Evolutionary conservation across 2,888 invertebrate species (phyloP), one percentile per base, ranked within the genome.

Genomic region (Cryptocephalus primarius): DNA sequence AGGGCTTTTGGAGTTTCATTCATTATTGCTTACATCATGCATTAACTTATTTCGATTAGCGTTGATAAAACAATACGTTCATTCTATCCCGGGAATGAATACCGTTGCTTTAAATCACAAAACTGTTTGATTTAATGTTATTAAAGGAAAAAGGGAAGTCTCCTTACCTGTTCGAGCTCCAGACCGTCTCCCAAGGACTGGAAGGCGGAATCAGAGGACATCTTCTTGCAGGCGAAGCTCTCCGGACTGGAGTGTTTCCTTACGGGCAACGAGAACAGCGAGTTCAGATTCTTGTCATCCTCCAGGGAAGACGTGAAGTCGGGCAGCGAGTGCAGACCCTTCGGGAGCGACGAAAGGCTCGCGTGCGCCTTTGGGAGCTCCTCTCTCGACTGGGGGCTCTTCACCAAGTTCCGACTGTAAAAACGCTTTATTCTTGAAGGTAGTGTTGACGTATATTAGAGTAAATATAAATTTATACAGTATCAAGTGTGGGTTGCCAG

Each of bases 171-270:
- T 50, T 68, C 67, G 44, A 69, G 49, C 54, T 68, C 69, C 12
- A 69, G 54, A 22, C 67, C 68, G 49, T 67, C 68, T 32, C 68
- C 63, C 64, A 69, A 53, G 61, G 73, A 62, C 70, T 77, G 59
- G 72, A 73, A 55, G 4, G 69, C 78, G 22, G 79, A 76, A 60
- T 79, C 79, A 63, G 78, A 78, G 53, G 67, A 69, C 65, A 67
- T 67, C 55, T 66, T 68, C 32, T 49, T 61, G 52, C 55, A 67
- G 55, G 76, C 75, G 48, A 76, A 76, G 61, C 76, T 77, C 60
- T 78, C 78, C 51, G 75, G 75, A 48, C 76, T 77, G 53, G 75
- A 73, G 63, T 75, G 75, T 38, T 47, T 54, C 33, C 58, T 58
- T 42, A 61, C 51, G 11, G 64, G 57, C 12, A 62, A 57, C 8